Evolutionary conservation across 2,113 vertebrate species (phyloP).

Genomic region (Boulengeromyrus knoepffleri): DNA sequence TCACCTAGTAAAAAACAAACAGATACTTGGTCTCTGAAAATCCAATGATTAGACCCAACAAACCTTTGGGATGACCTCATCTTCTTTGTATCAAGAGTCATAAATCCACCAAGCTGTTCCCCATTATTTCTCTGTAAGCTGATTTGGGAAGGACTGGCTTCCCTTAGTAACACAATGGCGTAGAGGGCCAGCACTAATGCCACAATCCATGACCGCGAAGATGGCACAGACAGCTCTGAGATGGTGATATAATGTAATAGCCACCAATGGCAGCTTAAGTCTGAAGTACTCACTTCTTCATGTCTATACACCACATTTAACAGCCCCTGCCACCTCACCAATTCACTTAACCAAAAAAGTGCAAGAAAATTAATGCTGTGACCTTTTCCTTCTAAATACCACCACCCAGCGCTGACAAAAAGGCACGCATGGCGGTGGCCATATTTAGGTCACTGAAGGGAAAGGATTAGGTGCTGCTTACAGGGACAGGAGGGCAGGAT

Average conservation of each 20-base stretch:
- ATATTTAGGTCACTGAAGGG: not conserved
- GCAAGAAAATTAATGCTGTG: constrained; percentile 25
- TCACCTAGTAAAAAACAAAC: not conserved
- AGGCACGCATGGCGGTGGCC: not conserved
- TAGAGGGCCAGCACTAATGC: not conserved
- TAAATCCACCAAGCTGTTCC: not conserved
- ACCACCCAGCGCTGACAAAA: not conserved
- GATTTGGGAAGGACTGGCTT: not conserved
- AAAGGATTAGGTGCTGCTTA: not conserved
- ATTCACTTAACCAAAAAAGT: constrained; percentile 19
- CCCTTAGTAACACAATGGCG: not conserved
- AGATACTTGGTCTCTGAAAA: not conserved
- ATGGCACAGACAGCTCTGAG: not conserved
- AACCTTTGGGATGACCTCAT: not conserved
- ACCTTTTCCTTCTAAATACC: constrained; percentile 28
- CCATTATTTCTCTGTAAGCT: not conserved
- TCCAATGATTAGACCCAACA: not conserved
- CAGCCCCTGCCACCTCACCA: constrained; percentile 9
- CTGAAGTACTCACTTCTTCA: not conserved
- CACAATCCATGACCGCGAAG: not conserved
- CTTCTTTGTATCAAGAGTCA: not conserved
- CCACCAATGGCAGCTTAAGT: not conserved
- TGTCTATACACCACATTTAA: not conserved
- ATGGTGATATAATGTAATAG: not conserved
- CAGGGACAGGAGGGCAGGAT: not conserved